Conservation (phyloP, 2,888 invertebrate species). For the Agriotes lineatus region DNA sequence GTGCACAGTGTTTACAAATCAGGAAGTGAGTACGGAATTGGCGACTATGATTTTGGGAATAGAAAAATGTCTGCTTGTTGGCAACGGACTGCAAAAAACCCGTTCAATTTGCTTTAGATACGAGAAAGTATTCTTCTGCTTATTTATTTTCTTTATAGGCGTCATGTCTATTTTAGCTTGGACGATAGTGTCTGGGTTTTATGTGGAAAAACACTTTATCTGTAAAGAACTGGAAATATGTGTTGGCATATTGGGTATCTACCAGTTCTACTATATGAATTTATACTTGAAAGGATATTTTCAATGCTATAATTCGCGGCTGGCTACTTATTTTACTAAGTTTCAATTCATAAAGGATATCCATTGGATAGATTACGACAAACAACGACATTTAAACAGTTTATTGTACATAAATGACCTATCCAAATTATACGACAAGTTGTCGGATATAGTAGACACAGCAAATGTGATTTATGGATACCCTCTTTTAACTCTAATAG, state of each 20-base stretch:
- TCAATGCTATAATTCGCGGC: not conserved
- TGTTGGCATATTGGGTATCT: not conserved
- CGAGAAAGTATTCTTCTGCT: not conserved
- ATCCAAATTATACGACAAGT: slow-evolving; percentile 4
- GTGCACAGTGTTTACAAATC: not conserved
- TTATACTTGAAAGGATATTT: not conserved
- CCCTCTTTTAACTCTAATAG: not conserved
- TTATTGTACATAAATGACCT: not conserved
- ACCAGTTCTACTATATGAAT: not conserved
- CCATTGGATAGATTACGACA: not conserved
- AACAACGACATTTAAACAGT: not conserved
- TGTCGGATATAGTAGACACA: not conserved
- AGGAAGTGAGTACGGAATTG: not conserved
- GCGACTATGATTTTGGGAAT: not conserved
- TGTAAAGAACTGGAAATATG: not conserved
- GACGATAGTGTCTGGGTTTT: not conserved
- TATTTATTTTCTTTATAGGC: not conserved
- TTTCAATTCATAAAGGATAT: not conserved
- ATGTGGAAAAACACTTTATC: not conserved
- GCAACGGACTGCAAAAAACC: not conserved
- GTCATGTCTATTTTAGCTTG: not conserved
- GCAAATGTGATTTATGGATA: slow-evolving; percentile 4
- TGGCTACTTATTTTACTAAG: not conserved
- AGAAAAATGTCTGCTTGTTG: not conserved
- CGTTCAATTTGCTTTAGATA: not conserved